Evolutionary conservation across 2,113 vertebrate genomes (phyloP), one percentile per base, ranked within the genome.

Genomic region (Menura novaehollandiae): DNA sequence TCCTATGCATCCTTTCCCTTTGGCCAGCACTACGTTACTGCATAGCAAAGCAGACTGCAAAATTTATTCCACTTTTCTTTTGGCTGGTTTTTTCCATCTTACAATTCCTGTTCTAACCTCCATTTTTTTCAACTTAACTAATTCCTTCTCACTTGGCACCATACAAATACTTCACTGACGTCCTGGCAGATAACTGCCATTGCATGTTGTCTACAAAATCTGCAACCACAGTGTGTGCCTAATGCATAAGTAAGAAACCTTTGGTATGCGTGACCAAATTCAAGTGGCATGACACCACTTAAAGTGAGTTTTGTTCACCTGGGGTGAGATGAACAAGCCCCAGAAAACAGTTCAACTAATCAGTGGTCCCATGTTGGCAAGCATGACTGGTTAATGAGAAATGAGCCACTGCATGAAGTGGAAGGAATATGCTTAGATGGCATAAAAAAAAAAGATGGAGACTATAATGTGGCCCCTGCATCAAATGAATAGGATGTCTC

Each of bases 361-460:
- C 2, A 1, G 1, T 56, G 33, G 43, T 39, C n/a, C 15, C 0
- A 0, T 35, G 32, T 17, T 80, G 39, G 33, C 0, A 5, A 84
- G 55, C 35, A 75, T 0, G 0, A 62, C 8, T 2, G 0, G 33
- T 23, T 71, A 78, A 85, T 30, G 44, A 80, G 78, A 83, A 93
- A 71, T 28, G 10, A 82, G n/a, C 33, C 79, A 37, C 47, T 8
- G 20, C 41, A 52, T 39, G 26, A 91, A 85, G 13, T 6, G 12
- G 22, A 33, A 93, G 46, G 28, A 73, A 83, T 58, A 43, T 1
- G 10, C 20, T 72, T 37, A 60, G 55, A 66, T 1, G 8, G 46
- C 27, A 24, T 3, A 43, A 59, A 71, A 73, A 62, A 62, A 67
- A 86, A 88, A 85, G 6, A 32, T 1, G 66, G 44, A 24, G 44